These are phyloP conservation scores for Neopipo cinnamomea DNA, from an alignment of 2,113 vertebrate genomes.

Conservation along the genomic window DNA sequence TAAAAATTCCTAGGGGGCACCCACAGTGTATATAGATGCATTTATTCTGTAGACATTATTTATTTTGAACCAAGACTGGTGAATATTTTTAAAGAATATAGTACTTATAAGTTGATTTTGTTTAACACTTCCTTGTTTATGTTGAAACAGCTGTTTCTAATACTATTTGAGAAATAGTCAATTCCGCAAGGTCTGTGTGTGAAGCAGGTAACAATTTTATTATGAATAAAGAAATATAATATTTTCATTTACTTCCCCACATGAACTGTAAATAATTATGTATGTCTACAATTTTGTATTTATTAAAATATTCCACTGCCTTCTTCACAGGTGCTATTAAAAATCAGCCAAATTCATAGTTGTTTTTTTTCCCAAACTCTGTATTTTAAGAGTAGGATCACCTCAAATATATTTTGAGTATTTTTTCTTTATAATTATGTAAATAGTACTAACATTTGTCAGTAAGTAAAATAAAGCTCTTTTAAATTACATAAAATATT, in stretches of 20 bases:
- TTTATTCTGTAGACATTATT: not conserved
- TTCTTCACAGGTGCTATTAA: not conserved
- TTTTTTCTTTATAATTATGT: not conserved
- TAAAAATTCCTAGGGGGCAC: not conserved
- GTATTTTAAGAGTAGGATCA: not conserved
- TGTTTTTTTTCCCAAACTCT: not conserved
- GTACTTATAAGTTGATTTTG: not conserved
- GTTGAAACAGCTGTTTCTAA: not conserved
- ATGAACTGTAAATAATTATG: not conserved
- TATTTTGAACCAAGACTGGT: not conserved
- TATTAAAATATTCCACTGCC: not conserved
- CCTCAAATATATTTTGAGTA: not conserved
- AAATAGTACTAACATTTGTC: not conserved
- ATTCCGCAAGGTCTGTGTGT: not conserved
- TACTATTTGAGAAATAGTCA: not conserved
- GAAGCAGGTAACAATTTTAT: not conserved
- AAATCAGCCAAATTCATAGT: not conserved
- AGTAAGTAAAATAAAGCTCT: not conserved
- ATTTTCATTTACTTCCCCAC: not conserved
- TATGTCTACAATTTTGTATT: not conserved
- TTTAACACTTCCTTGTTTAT: not conserved
- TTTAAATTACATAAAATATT: not conserved
- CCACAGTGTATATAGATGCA: not conserved
- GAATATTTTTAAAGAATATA: not conserved
- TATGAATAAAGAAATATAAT: not conserved